Base-by-base conservation (phyloP, 2,888 invertebrate species). In the Amiota mariae region DNA sequence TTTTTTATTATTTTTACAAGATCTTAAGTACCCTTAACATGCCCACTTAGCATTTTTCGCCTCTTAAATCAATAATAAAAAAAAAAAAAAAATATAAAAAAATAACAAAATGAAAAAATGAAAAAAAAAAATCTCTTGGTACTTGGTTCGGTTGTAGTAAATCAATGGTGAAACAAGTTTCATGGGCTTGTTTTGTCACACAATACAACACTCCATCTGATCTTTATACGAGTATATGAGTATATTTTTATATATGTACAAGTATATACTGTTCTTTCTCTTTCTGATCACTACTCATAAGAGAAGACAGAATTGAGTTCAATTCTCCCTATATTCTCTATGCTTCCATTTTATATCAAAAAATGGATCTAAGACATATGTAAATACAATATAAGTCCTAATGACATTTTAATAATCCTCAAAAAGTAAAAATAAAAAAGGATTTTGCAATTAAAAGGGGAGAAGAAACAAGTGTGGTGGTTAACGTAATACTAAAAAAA, bases 31-130 rank as follows among this genome's bases (percentile, higher is more conserved):
- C 67, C 24, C 67, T 68, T 54, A 68, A 68, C 67, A 68, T 68
- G 67, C 54, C 36, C 67, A 68, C 67, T 68, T 68, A 49, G 36
- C 24, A 15, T 12, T 72, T 83, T 81, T 72, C 72, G 72, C 70
- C 70, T 76, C 76, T 83, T 76, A 80, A 77, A 81, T 57, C 72
- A 78, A 61, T 36, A 57, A 36, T 36, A 36, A 70, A 73, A 80
- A 70, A 76, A 80, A 70, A 76, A 63, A 36, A 59, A 18, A 18
- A 59, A 59, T 75, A 80, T 67, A 76, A 63, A 36, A 59, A 18
- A 18, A 59, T 20, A 59, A 59, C 24, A 48, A 18, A 66, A 18
- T 18, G 11, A 36, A 24, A 24, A 66, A n/a, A n/a, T n/a, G n/a
- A n/a, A n/a, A n/a, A n/a, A n/a, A 18, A 66, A 49, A 51, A 67